A percentile compares a stretch with the other conserved stretches of the same genome.
Conservation (phyloP, 1,140 invertebrate genomes). For the Cardiocondyla obscurior region DNA sequence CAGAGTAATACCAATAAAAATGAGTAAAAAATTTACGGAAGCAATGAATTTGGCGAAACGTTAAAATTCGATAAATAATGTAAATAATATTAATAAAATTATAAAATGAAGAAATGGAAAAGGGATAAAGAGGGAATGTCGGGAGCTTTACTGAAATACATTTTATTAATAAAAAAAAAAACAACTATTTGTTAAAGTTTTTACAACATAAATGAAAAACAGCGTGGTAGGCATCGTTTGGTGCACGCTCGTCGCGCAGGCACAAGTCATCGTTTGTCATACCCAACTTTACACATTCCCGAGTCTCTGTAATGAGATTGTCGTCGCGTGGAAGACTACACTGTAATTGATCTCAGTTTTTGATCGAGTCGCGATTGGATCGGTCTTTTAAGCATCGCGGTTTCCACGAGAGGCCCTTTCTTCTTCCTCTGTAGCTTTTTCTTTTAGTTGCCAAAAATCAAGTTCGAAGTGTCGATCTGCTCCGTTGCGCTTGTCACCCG, state of each 20-base stretch:
- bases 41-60: neutral
- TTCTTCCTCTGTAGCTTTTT: neutral
- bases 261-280: conserved; percentile 1
- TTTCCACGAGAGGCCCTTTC: neutral
- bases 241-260: conserved; percentile 12
- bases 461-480: neutral
- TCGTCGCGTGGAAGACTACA: neutral
- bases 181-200: conserved; percentile 71
- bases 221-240: conserved; percentile 55
- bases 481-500: neutral
- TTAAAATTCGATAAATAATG: neutral
- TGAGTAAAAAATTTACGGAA: neutral
- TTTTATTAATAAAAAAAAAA: conserved; percentile 73
- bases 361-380: neutral
- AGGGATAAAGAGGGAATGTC: neutral
- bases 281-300: neutral
- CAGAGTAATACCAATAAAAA: conserved; percentile 52
- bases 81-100: neutral
- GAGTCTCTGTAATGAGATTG: conserved; percentile 13
- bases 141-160: conserved; percentile 45
- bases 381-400: neutral
- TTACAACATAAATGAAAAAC: conserved; percentile 68
- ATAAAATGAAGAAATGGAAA: neutral
- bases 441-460: neutral
- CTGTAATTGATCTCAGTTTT: neutral